Conservation (phyloP, 2,888 invertebrate genomes). For the Pseudolycoriella hygida region DNA sequence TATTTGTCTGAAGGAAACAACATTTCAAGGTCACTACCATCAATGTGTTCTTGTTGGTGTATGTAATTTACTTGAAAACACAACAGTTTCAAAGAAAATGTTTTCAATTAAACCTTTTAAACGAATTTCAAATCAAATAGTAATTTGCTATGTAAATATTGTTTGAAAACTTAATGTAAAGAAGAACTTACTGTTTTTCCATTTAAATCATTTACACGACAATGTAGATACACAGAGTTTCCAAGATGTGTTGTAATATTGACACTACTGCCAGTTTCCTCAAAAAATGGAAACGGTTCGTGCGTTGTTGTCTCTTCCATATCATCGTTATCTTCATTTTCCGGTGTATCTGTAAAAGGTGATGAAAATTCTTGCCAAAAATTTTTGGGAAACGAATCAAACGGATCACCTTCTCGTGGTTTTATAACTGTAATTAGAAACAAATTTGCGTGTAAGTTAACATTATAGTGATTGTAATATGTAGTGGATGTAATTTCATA, state of each 20-base stretch:
- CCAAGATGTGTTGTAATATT: conserved; percentile 51
- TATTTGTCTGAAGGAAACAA: too few species aligned
- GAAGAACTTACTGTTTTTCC: conserved; percentile 45
- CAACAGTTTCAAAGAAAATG: too few species aligned
- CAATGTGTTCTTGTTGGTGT: too few species aligned
- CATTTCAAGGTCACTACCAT: too few species aligned
- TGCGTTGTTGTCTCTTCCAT: conserved; percentile 37
- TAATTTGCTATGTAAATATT: too few species aligned
- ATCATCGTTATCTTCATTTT: conserved; percentile 24
- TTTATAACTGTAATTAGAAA: conserved; percentile 20
- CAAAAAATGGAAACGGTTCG: conserved; percentile 55
- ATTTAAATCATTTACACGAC: conserved; percentile 47
- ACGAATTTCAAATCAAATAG: too few species aligned
- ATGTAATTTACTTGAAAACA: too few species aligned
- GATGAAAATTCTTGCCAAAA: conserved; percentile 31
- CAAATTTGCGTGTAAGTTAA: too few species aligned
- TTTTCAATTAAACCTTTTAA: too few species aligned
- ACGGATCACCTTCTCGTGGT: conserved; percentile 27
- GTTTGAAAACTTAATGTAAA: too few species aligned
- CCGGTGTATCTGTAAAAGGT: conserved; percentile 28
- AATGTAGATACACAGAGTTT: conserved; percentile 44
- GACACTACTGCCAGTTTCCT: conserved; percentile 40
- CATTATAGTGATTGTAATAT: too few species aligned
- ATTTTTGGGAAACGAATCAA: conserved; percentile 28
- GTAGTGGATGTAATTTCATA: too few species aligned